phyloP scores from a whole-genome alignment of 1,140 invertebrate genomes.

The Ceratitis capitata region DNA sequence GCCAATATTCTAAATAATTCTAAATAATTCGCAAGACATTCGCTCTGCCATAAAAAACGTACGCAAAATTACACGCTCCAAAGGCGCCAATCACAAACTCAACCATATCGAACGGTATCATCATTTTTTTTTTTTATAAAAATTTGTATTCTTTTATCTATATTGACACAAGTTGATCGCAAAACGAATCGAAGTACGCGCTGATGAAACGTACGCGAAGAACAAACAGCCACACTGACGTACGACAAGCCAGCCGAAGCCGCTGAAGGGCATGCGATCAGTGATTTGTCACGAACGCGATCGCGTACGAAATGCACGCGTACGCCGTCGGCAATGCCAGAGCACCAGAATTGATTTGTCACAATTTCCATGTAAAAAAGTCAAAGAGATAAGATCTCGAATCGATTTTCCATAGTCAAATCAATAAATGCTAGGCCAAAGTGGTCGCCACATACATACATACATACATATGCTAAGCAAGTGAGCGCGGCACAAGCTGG shows the following conservation, averaged over 20 bases:
- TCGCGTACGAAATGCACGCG: slow-evolving; percentile 37
- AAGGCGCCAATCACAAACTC: neutral
- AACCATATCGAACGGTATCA: neutral
- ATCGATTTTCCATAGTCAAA: slow-evolving; percentile 53
- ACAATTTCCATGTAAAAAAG: slow-evolving; percentile 46
- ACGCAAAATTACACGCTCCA: neutral
- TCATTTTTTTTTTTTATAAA: neutral
- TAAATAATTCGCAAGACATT: neutral
- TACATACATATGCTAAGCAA: too few relatives aligned
- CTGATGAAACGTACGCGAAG: neutral
- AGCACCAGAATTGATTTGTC: slow-evolving; percentile 55
- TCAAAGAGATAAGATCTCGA: slow-evolving; percentile 42
- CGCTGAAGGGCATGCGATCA: neutral
- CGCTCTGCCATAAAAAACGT: neutral
- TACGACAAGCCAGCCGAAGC: neutral
- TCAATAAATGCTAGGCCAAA: slow-evolving; percentile 46
- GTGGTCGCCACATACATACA: too few relatives aligned
- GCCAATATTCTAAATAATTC: too few relatives aligned
- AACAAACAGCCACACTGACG: too few relatives aligned
- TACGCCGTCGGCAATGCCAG: slow-evolving; percentile 45
- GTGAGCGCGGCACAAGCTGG: neutral
- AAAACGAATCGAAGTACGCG: slow-evolving; percentile 27
- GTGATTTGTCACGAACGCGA: slow-evolving; percentile 37
- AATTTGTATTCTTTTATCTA: neutral
- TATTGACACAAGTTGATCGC: slow-evolving; percentile 14